Evolutionary conservation across 2,888 invertebrate species (phyloP), one percentile per base, ranked within the genome.

Genomic region (Protonemura montana): DNA sequence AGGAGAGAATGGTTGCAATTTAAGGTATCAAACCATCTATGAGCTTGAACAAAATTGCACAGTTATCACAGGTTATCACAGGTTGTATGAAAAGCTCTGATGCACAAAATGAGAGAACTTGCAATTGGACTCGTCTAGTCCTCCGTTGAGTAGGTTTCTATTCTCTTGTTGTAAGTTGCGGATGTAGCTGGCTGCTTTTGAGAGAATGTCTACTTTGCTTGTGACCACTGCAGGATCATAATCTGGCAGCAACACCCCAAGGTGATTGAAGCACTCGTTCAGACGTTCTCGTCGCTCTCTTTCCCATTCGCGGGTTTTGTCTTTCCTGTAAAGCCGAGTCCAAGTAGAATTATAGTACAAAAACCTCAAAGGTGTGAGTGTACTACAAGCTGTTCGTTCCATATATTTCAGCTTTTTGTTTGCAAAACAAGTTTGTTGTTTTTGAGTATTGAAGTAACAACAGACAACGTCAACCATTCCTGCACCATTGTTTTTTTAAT

Each of bases 201-300:
- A 88, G 10, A 90, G 87, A 29, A 90, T 89, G 77, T 90, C 89
- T n/a, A 89, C 87, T 88, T 90, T 90, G 83, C 89, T 89, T 0
- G 89, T 85, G 6, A 88, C 87, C 0, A 88, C 85, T 1, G 89
- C 88, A 0, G 90, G 89, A 88, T 91, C 90, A 87, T 90, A 90
- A 85, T 90, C 89, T n/a, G 93, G 93, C 85, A 94, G 89, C 83
- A 93, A 90, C 89, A 92, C 92, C 85, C 91, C 91, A 85, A 94
- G 90, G 6, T 91, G 91, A 87, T 91, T 91, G 90, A 93, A 93
- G 80, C 92, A 92, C 21, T 91, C 90, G 89, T 95, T 95, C 90
- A 95, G 93, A 90, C 95, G 94, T 89, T 94, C 93, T 89, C 95
- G 92, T 89, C 95, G 92, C 89, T 94, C 93, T 89, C 94, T 93